Percentiles rank a stretch among this genome's conserved stretches.
These are phyloP conservation scores for Climacteris rufus DNA, from an alignment of 2,113 vertebrate species.

Conservation along the genomic window DNA sequence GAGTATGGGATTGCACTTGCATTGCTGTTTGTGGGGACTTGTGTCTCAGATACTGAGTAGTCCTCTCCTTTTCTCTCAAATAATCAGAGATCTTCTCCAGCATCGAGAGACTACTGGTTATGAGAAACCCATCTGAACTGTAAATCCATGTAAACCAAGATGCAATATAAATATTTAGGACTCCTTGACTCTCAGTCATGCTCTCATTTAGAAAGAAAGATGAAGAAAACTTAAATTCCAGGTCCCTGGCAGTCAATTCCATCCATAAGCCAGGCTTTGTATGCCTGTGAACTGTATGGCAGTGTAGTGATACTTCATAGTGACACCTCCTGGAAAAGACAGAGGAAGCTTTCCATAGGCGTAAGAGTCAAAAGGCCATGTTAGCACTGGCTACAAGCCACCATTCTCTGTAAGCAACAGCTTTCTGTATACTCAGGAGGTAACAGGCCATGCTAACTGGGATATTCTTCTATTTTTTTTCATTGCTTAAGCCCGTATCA, in stretches of 20 bases:
- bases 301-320: background rate
- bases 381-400: constrained; percentile 18
- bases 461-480: background rate
- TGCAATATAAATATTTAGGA: constrained; percentile 8
- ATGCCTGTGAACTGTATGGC: background rate
- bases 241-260: background rate
- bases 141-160: background rate
- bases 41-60: background rate
- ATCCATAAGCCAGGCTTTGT: background rate
- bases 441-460: background rate
- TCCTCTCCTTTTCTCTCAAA: background rate
- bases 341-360: background rate
- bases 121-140: background rate
- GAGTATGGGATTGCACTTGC: background rate
- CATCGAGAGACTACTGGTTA: background rate
- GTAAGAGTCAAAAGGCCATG: background rate
- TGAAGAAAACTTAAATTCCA: background rate
- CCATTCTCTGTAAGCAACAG: background rate
- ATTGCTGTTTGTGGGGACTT: background rate
- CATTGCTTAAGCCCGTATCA: background rate
- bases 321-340: constrained; percentile 15
- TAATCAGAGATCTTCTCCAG: background rate
- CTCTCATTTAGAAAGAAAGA: background rate
- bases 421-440: background rate
- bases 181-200: background rate